Percentiles rank a stretch among this genome's conserved stretches.
Conservation (phyloP, 2,797 vertebrate genomes). For the Ctenochaetus hawaiiensis region DNA sequence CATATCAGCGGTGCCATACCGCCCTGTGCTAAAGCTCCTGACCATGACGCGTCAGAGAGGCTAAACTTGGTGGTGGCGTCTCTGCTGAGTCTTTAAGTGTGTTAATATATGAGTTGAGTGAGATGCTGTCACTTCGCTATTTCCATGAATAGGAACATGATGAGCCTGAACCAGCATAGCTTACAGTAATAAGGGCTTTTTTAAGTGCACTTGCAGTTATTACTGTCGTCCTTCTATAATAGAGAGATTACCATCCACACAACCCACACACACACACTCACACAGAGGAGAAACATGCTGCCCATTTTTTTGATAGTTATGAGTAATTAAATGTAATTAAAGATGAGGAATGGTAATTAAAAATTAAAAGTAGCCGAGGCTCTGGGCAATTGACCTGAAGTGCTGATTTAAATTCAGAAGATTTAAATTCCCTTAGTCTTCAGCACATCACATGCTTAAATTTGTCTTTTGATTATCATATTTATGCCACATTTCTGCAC, state of each 20-base stretch:
- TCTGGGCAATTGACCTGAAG: neutral
- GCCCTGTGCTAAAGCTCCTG: neutral
- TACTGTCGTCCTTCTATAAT: constrained; percentile 23
- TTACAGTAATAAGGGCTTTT: constrained; percentile 54
- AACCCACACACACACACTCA: neutral
- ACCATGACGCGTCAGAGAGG: constrained; percentile 17
- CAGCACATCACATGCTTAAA: neutral
- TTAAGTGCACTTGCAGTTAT: constrained; percentile 44
- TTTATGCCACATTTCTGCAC: neutral
- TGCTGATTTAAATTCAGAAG: neutral
- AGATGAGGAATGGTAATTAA: neutral
- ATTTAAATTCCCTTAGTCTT: neutral
- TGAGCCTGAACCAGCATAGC: constrained; percentile 39
- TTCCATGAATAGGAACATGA: constrained; percentile 65
- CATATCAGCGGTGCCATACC: neutral
- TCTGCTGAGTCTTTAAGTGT: constrained; percentile 35
- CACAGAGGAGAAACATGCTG: neutral
- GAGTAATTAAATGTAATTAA: neutral
- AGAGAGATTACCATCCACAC: neutral
- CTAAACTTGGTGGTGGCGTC: constrained; percentile 58
- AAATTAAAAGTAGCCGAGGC: too few relatives aligned
- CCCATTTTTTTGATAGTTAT: neutral
- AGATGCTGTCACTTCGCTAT: constrained; percentile 54
- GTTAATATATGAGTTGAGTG: constrained; percentile 41
- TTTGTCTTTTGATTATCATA: neutral